Conservation (phyloP, 2,113 vertebrate species). For the Esox niger region DNA sequence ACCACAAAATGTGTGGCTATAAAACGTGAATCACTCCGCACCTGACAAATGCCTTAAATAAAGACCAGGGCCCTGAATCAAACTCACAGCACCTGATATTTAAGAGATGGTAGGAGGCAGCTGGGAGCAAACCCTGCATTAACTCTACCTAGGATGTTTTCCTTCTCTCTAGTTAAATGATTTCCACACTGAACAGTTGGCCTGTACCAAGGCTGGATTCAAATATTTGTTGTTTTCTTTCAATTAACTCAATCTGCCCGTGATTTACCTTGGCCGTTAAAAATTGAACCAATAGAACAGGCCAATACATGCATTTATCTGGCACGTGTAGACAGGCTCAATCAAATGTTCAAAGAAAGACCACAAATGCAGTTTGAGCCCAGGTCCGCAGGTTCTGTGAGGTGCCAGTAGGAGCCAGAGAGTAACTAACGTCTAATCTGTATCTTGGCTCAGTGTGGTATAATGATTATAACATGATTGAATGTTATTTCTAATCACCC, state of each 20-base stretch:
- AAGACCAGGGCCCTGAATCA: slow-evolving; percentile 60
- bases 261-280: too few species aligned
- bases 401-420: slow-evolving; percentile 13
- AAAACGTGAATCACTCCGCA: slow-evolving; percentile 60
- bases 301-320: too few species aligned
- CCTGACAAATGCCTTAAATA: slow-evolving; percentile 62
- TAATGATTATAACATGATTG: too few species aligned
- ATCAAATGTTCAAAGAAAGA: too few species aligned
- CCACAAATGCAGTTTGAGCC: not conserved
- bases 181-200: slow-evolving; percentile 9
- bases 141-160: slow-evolving; percentile 18
- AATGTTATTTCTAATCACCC: not conserved
- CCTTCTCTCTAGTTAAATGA: slow-evolving; percentile 19
- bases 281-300: too few species aligned
- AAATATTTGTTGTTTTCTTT: too few species aligned
- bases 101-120: slow-evolving; percentile 53
- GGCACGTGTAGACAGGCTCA: too few species aligned
- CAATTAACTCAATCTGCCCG: too few species aligned
- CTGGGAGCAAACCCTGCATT: slow-evolving; percentile 10
- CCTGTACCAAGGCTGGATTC: too few species aligned
- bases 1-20: slow-evolving; percentile 66
- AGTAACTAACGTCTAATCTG: too few species aligned
- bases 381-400: not conserved
- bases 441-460: too few species aligned
- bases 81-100: slow-evolving; percentile 60